Conservation (phyloP, 2,113 vertebrate genomes). For the Perca fluviatilis region DNA sequence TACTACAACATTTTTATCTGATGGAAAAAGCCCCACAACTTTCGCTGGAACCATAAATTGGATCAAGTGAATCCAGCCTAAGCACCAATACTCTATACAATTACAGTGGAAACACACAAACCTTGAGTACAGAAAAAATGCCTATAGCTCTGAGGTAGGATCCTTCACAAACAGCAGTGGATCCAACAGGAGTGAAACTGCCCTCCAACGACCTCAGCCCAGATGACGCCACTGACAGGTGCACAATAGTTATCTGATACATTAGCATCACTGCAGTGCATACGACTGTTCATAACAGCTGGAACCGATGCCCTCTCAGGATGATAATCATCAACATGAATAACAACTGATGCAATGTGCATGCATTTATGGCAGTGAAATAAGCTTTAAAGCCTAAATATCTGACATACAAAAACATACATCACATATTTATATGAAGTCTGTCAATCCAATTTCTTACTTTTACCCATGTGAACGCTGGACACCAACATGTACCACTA, state of each 20-base stretch:
- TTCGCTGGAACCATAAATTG: neutral
- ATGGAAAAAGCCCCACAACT: neutral
- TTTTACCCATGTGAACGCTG: neutral
- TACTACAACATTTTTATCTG: neutral
- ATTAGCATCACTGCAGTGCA: neutral
- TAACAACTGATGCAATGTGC: neutral
- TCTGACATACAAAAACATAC: neutral
- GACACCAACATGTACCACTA: neutral
- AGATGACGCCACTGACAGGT: conserved; percentile 49
- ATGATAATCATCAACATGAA: neutral
- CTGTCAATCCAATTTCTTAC: neutral
- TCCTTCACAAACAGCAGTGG: conserved; percentile 20
- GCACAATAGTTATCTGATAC: conserved; percentile 65
- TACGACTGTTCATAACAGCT: conserved; percentile 32
- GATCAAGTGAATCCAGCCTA: conserved; percentile 11
- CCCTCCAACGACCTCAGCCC: neutral
- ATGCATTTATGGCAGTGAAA: neutral
- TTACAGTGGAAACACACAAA: conserved; percentile 8
- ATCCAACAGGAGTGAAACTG: conserved; percentile 42
- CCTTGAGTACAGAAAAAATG: conserved; percentile 20
- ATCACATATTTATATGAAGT: neutral
- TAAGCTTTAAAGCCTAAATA: neutral
- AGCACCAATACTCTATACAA: neutral
- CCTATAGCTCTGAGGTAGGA: conserved; percentile 50
- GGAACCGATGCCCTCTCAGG: neutral